A percentile compares a stretch with the other conserved stretches of the same genome.
Evolutionary conservation across 1,140 invertebrate species (phyloP).

Genomic region (Cheumatopsyche charites): DNA sequence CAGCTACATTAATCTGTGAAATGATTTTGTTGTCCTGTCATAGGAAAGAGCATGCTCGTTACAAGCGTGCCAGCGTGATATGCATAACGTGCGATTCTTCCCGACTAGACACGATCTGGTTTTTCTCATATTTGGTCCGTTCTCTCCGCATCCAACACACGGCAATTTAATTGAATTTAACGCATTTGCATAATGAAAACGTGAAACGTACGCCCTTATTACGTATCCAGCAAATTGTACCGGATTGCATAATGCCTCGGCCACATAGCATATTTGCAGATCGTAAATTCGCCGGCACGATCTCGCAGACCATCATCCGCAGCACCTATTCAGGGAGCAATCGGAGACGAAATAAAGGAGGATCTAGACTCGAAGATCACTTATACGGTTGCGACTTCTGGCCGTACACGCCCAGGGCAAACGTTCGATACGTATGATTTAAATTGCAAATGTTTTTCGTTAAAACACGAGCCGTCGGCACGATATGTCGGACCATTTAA

Average conservation of each 20-base stretch:
- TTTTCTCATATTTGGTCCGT: too few relatives aligned
- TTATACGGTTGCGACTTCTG: conserved; percentile 40
- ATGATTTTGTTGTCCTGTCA: too few relatives aligned
- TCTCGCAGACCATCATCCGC: neutral
- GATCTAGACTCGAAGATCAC: neutral
- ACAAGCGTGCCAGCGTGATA: too few relatives aligned
- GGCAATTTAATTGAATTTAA: too few relatives aligned
- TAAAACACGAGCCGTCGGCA: conserved; percentile 36
- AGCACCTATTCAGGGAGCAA: conserved; percentile 40
- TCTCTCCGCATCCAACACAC: too few relatives aligned
- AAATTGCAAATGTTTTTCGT: conserved; percentile 47
- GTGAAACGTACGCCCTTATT: too few relatives aligned
- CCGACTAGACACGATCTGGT: too few relatives aligned
- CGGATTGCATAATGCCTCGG: conserved; percentile 15
- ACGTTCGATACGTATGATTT: conserved; percentile 46
- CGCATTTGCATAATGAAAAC: too few relatives aligned
- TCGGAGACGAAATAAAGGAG: conserved; percentile 24
- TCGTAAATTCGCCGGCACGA: conserved; percentile 26
- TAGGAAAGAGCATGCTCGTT: neutral
- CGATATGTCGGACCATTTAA: conserved; percentile 38
- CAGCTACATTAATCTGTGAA: too few relatives aligned
- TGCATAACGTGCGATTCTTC: too few relatives aligned
- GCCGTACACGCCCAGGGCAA: conserved; percentile 28
- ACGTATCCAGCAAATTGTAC: neutral
- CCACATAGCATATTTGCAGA: conserved; percentile 34